Percentiles rank a stretch among this genome's conserved stretches.
Conservation (phyloP, 37 sponge, comb jelly and placozoan genomes). For the Ianthella basta region DNA sequence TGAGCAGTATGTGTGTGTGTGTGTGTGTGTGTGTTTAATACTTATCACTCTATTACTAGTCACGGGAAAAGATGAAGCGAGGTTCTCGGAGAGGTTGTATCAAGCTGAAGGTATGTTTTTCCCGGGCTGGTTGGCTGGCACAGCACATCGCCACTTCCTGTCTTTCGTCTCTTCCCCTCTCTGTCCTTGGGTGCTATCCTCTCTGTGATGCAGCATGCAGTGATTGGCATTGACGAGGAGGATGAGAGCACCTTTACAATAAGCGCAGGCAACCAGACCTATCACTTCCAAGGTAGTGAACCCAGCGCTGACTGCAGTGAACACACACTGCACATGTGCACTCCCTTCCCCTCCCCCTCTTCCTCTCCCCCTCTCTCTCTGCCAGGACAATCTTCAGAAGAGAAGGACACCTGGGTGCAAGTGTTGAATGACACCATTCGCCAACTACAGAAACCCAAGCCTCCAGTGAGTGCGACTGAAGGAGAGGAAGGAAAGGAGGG, state of each 20-base stretch:
- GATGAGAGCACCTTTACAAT: slow-evolving; percentile 97
- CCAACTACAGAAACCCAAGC: slow-evolving; percentile 41
- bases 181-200: no score
- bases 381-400: slow-evolving; percentile 79
- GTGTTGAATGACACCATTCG: slow-evolving; percentile 82
- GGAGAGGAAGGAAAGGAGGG: not conserved
- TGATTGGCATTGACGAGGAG: slow-evolving; percentile 93
- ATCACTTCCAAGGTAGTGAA: slow-evolving; percentile 84
- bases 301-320: not conserved
- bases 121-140: not conserved
- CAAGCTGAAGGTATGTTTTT: slow-evolving; percentile 51
- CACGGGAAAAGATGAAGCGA: slow-evolving; percentile 90
- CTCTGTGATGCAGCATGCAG: slow-evolving; percentile 53
- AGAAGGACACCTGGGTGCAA: slow-evolving; percentile 87
- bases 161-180: no score
- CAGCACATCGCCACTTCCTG: no score
- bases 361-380: not conserved
- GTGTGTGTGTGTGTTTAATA: not conserved
- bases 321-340: not conserved
- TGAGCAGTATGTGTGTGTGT: not conserved
- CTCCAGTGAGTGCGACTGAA: not conserved
- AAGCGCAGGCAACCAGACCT: slow-evolving; percentile 73
- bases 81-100: slow-evolving; percentile 84
- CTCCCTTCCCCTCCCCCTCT: not conserved
- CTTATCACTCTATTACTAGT: slow-evolving; percentile 46